Evolutionary conservation across 2,797 vertebrate genomes (phyloP), one percentile per base, ranked within the genome.

Genomic region (Rhyacichthys aspro): DNA sequence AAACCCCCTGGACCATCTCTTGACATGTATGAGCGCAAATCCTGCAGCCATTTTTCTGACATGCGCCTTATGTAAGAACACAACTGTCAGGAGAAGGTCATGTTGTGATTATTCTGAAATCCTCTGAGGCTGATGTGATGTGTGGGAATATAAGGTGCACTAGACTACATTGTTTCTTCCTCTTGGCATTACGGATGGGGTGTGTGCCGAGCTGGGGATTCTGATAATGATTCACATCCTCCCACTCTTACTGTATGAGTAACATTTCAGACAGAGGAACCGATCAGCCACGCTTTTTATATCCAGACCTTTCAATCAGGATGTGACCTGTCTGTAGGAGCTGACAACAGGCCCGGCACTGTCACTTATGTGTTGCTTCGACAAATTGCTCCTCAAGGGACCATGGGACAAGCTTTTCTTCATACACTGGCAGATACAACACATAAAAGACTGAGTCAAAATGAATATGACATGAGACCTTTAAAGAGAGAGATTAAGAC

Each of bases 361-460:
- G 84, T 88, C 89, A 91, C 91, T 83, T 77, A 89, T 90, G 85
- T 87, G 77, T 67, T 83, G 74, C 73, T 74, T 78, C 69, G 58
- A 86, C 83, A 92, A 91, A 92, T 91, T 91, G 88, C 82, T 74
- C 87, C 88, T 87, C 84, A 46, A 53, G 89, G 89, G 87, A 92
- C 59, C 53, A 33, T 14, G 58, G 37, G 59, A 59, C 1, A 65
- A 67, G 11, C 58, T 78, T 72, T 64, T 28, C 37, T 70, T 76
- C 67, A 62, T 33, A 32, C n/a, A 17, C 53, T 49, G 11, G 32
- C 8, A 32, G 28, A 4, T 15, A 42, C 52, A 9, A 50, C 10
- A 43, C 23, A 32, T 8, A 43, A 36, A 60, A 62, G 59, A n/a
- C 45, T 49, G 52, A 46, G 34, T 53, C 33, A 37, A 56, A 37